Percentiles rank a stretch among this genome's conserved stretches.
Evolutionary conservation across 2,797 vertebrate species (phyloP).

Genomic region (Malacoraja senta): DNA sequence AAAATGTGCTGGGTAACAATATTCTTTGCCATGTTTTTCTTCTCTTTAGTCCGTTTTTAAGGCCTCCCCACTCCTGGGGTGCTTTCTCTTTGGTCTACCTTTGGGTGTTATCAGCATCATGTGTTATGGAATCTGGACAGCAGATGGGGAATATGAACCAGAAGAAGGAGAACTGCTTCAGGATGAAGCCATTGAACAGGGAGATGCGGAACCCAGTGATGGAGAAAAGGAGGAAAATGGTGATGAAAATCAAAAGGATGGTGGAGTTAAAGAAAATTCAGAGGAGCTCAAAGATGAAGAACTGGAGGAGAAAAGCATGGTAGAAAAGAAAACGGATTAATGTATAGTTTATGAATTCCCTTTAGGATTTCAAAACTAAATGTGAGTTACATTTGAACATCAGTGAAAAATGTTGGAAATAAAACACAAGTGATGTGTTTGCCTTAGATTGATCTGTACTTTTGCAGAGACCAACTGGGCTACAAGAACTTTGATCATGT

Average conservation of each 20-base stretch:
- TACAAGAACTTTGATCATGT: not conserved
- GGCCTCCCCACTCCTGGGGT: constrained; percentile 89
- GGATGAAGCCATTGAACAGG: constrained; percentile 65
- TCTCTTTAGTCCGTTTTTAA: constrained; percentile 80
- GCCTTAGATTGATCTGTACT: not conserved
- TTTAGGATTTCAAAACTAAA: constrained; percentile 49
- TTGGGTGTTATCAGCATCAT: constrained; percentile 96
- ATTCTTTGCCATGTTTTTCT: not conserved
- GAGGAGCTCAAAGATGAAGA: constrained; percentile 51
- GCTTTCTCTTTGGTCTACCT: constrained; percentile 94
- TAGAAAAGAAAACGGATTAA: constrained; percentile 90
- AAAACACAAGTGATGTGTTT: not conserved
- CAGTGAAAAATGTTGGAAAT: constrained; percentile 11
- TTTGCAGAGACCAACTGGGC: not conserved
- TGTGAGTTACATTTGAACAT: constrained; percentile 28
- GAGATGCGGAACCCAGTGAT: constrained; percentile 58
- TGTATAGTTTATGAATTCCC: constrained; percentile 41
- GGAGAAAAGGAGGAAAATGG: constrained; percentile 57
- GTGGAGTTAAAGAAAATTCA: constrained; percentile 46
- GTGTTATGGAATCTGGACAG: constrained; percentile 96
- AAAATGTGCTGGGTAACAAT: not conserved
- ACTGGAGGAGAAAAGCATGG: constrained; percentile 64
- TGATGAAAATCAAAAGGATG: constrained; percentile 41
- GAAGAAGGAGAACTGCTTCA: constrained; percentile 68
- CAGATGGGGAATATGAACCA: constrained; percentile 72